phyloP scores from a whole-genome alignment of 2,113 vertebrate genomes.

The Cochlearius cochlearius region DNA sequence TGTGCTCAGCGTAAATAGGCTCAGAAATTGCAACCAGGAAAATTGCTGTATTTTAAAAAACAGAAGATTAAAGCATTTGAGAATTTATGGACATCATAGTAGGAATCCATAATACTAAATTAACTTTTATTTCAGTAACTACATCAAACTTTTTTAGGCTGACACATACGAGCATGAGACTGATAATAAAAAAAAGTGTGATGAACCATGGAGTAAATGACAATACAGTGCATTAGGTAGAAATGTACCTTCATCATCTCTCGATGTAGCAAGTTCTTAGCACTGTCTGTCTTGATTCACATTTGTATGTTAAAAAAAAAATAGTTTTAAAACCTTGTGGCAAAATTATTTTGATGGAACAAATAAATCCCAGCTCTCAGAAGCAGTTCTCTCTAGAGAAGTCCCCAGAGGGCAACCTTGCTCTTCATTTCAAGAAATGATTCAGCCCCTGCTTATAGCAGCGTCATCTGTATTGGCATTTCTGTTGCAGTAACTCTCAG shows the following conservation, averaged over 20 bases:
- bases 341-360: not conserved
- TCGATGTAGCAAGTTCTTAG: not conserved
- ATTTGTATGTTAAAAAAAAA: not conserved
- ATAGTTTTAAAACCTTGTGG: not conserved
- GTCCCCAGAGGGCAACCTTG: slow-evolving; percentile 61
- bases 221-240: not conserved
- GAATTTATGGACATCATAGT: not conserved
- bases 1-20: accelerated
- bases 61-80: not conserved
- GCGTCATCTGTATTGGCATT: not conserved
- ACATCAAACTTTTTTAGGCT: not conserved
- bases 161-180: not conserved
- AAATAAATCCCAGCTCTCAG: not conserved
- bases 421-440: not conserved
- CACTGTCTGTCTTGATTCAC: not conserved
- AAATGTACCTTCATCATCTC: not conserved
- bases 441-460: not conserved
- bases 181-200: not conserved
- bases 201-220: not conserved
- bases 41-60: not conserved
- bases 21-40: not conserved
- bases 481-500: not conserved
- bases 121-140: not conserved
- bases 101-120: not conserved
- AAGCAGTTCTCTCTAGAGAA: not conserved